Evolutionary conservation across 1,140 invertebrate species (phyloP).

Genomic region (Vollenhovia emeryi): DNA sequence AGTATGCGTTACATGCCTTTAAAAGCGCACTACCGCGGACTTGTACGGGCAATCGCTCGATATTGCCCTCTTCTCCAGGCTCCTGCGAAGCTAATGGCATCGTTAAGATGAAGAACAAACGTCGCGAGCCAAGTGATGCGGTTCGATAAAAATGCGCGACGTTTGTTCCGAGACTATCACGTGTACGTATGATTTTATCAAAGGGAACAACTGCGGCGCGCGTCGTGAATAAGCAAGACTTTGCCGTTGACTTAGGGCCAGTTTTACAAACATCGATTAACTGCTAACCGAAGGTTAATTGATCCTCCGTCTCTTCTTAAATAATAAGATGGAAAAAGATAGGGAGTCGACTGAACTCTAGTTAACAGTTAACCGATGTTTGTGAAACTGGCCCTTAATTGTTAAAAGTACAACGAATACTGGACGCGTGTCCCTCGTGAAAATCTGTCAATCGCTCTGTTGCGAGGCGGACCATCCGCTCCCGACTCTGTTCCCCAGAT

Average conservation of each 20-base stretch:
- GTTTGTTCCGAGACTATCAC: not conserved
- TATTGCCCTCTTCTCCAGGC: not conserved
- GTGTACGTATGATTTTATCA: not conserved
- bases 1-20: not conserved
- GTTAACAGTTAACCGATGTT: no score
- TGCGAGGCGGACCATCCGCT: not conserved
- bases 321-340: no score
- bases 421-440: not conserved
- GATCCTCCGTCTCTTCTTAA: no score
- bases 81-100: constrained; percentile 29
- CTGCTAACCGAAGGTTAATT: no score
- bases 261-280: no score
- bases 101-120: constrained; percentile 28
- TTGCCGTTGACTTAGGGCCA: no score
- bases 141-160: not conserved
- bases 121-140: not conserved
- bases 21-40: constrained; percentile 1
- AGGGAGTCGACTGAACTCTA: no score
- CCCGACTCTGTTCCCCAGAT: not conserved
- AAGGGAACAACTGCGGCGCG: no score
- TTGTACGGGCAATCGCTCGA: not conserved
- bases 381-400: no score
- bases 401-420: not conserved
- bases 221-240: not conserved
- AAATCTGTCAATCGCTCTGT: not conserved